Evolutionary conservation across 1,140 invertebrate species (phyloP).

Genomic region (fruit fly (Drosophila melanogaster)): Release_6_plus_ISO1_MT NT_037436.4:5956001-5956500

Average conservation of each 20-base stretch:
- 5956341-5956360: neutral
- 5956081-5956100: conserved; percentile 35
- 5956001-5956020: conserved; percentile 57
- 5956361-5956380: neutral
- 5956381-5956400: conserved; percentile 16
- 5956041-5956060: conserved; percentile 31
- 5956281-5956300: too few relatives aligned
- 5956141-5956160: conserved; percentile 59
- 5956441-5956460: conserved; percentile 73
- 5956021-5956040: conserved; percentile 42
- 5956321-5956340: neutral
- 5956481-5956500: conserved; percentile 74
- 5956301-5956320: too few relatives aligned
- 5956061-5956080: conserved; percentile 34
- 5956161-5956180: conserved; percentile 68
- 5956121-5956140: conserved; percentile 9
- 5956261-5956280: too few relatives aligned
- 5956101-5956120: conserved; percentile 12
- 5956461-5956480: conserved; percentile 64
- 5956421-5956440: conserved; percentile 34
- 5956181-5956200: conserved; percentile 43
- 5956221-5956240: too few relatives aligned
- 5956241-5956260: too few relatives aligned
- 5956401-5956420: conserved; percentile 51
- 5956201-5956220: neutral